phyloP scores from a whole-genome alignment of 2,888 invertebrate genomes.

The Caenorhabditis japonica region DNA sequence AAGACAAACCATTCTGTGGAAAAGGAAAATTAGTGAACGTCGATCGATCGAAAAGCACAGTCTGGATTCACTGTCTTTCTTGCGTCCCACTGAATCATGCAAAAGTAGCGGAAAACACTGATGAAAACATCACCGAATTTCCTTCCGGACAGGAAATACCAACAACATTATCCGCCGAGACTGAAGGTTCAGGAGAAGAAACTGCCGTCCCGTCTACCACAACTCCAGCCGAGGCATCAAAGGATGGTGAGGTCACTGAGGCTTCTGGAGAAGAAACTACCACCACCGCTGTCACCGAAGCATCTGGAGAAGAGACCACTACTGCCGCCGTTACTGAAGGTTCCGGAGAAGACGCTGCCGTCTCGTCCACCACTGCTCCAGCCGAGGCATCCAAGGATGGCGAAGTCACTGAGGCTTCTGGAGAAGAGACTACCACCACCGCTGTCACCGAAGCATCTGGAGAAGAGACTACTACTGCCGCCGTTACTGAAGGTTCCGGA shows the following conservation, averaged over 20 bases:
- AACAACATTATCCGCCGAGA: neutral
- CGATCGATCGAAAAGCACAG: conserved; percentile 42
- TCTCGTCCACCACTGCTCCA: neutral
- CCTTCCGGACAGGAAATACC: conserved; percentile 18
- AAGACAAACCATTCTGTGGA: conserved; percentile 65
- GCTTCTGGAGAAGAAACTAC: conserved; percentile 31
- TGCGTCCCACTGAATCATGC: conserved; percentile 61
- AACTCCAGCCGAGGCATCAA: neutral
- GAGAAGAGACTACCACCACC: conserved; percentile 26
- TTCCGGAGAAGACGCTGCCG: conserved; percentile 29
- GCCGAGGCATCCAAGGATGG: conserved; percentile 13
- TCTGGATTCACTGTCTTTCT: conserved; percentile 71
- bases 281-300: conserved; percentile 10
- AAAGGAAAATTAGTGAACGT: conserved; percentile 52
- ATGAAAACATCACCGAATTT: conserved; percentile 22
- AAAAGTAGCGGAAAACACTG: conserved; percentile 25
- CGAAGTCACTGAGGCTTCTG: conserved; percentile 11
- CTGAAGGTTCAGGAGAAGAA: conserved; percentile 33
- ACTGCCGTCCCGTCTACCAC: conserved; percentile 8
- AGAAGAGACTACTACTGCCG: conserved; percentile 16
- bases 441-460: conserved; percentile 21
- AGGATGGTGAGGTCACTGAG: conserved; percentile 13
- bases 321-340: conserved; percentile 13
- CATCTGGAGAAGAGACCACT: conserved; percentile 36
- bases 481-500: conserved; percentile 13